phyloP scores from a whole-genome alignment of 2,888 invertebrate species.

The Nomada fabriciana region DNA sequence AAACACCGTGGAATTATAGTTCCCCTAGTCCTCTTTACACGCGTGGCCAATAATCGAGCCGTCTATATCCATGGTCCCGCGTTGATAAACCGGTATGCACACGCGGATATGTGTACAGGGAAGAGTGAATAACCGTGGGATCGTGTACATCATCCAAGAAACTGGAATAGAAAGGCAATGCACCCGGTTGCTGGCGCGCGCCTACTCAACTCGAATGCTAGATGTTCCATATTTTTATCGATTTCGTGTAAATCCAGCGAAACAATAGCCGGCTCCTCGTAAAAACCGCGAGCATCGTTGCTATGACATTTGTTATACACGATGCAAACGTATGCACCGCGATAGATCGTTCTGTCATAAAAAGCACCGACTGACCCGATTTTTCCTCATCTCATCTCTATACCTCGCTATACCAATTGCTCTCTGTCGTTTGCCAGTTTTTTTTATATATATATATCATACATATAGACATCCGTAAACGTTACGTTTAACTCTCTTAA shows the following conservation, averaged over 20 bases:
- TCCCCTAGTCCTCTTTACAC: not conserved
- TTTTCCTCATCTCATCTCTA: not conserved
- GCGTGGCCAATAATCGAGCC: constrained; percentile 31
- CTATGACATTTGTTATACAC: constrained; percentile 59
- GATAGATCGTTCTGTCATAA: constrained; percentile 60
- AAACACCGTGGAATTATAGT: not conserved
- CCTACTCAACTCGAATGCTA: constrained; percentile 68
- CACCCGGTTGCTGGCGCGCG: constrained; percentile 48
- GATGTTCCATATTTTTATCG: constrained; percentile 81
- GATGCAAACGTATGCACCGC: constrained; percentile 39
- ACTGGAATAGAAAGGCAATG: constrained; percentile 64
- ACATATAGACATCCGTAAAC: not conserved
- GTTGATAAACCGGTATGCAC: constrained; percentile 46
- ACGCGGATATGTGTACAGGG: not conserved
- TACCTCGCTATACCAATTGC: no score
- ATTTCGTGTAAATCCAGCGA: constrained; percentile 81
- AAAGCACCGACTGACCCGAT: constrained; percentile 50
- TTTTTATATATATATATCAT: not conserved
- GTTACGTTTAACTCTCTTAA: constrained; percentile 14
- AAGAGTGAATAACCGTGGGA: constrained; percentile 53
- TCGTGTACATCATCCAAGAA: constrained; percentile 64
- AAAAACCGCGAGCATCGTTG: constrained; percentile 63
- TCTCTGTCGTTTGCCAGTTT: not conserved
- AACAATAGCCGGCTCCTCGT: constrained; percentile 66
- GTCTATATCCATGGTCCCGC: constrained; percentile 35